Evolutionary conservation across 1,140 invertebrate species (phyloP).

Genomic region (Asobara japonica): DNA sequence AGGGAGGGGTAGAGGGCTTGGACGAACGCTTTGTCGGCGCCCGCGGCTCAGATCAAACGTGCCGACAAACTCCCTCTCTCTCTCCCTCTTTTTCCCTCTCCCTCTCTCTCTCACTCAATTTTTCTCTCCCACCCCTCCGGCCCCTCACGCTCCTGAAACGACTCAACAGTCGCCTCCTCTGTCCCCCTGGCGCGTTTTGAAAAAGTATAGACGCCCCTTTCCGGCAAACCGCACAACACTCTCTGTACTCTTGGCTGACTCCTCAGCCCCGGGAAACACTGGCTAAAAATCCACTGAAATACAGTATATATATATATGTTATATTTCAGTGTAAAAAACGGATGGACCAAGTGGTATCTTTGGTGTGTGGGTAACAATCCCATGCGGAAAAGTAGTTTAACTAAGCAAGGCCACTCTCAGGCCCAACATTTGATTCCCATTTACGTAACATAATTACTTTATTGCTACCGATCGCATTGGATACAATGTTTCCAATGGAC

Average conservation of each 20-base stretch:
- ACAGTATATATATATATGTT: too few species aligned
- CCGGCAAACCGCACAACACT: conserved; percentile 48
- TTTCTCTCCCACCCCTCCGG: conserved; percentile 18
- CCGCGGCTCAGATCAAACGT: conserved; percentile 63
- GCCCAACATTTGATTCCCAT: conserved; percentile 38
- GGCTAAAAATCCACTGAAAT: too few species aligned
- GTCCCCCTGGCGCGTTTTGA: conserved; percentile 17
- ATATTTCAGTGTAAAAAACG: background rate
- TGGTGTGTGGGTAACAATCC: background rate
- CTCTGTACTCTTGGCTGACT: background rate
- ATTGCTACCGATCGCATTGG: too few species aligned
- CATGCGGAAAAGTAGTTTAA: conserved; percentile 37
- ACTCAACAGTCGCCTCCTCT: conserved; percentile 32
- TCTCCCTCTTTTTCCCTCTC: conserved; percentile 12
- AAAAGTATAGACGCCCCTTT: conserved; percentile 35
- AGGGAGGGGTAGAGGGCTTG: conserved; percentile 33
- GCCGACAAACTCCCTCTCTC: conserved; percentile 46
- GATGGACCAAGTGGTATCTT: background rate
- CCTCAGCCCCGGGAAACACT: background rate
- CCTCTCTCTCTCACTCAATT: conserved; percentile 26
- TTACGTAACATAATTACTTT: too few species aligned
- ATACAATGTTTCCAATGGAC: too few species aligned
- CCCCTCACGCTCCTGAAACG: conserved; percentile 35
- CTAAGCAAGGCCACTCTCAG: conserved; percentile 47
- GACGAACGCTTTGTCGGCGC: conserved; percentile 64